Conservation (phyloP, 2,113 vertebrate species). For the Psittacula cyanocephala region DNA sequence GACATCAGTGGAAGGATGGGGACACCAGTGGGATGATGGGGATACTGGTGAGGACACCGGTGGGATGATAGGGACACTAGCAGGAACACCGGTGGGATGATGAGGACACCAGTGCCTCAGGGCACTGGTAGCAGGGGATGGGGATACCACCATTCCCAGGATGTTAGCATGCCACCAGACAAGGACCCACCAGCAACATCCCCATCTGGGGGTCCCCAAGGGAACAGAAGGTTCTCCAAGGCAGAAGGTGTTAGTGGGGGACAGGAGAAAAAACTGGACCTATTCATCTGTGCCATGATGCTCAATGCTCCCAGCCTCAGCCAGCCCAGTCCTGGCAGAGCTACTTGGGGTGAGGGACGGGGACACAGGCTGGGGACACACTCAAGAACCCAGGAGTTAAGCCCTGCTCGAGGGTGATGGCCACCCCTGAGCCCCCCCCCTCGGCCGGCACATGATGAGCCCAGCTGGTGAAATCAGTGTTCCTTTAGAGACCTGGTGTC, state of each 20-base stretch:
- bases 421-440: background rate
- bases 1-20: background rate
- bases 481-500: background rate
- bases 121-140: no score
- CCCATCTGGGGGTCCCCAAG: background rate
- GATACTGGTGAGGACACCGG: background rate
- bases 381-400: background rate
- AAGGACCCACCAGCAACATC: background rate
- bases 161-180: background rate
- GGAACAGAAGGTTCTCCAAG: background rate
- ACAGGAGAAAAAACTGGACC: background rate
- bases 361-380: background rate
- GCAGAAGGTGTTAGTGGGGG: background rate
- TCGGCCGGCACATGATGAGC: fast-evolving
- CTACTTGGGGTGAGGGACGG: fast-evolving
- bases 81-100: fast-evolving
- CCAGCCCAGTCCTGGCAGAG: background rate
- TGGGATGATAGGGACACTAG: background rate
- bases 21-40: background rate
- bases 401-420: background rate
- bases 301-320: fast-evolving
- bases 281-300: fast-evolving
- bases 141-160: background rate
- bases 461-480: background rate
- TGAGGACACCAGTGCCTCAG: background rate